These are phyloP conservation scores for Apodemia mormo DNA, from an alignment of 2,888 invertebrate species.

Conservation along the genomic window DNA sequence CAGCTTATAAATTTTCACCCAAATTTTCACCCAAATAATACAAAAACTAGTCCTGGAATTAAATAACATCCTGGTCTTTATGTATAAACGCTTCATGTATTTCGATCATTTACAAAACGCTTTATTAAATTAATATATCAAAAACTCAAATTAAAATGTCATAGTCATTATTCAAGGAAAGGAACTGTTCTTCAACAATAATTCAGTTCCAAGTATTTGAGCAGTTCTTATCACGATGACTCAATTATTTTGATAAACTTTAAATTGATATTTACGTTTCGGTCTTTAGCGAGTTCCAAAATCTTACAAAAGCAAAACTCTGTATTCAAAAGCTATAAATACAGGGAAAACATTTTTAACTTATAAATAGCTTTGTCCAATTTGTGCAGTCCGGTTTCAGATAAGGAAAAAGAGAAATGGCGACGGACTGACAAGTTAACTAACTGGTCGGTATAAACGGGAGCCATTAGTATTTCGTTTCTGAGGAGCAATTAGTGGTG, in stretches of 20 bases:
- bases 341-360: slow-evolving; percentile 3
- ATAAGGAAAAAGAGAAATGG: slow-evolving; percentile 17
- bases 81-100: too few species aligned
- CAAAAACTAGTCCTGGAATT: too few species aligned
- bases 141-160: neutral
- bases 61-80: too few species aligned
- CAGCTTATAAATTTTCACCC: too few species aligned
- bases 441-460: slow-evolving; percentile 33
- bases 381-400: slow-evolving; percentile 15
- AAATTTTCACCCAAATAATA: too few species aligned
- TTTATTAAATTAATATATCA: too few species aligned
- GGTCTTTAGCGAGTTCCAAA: neutral
- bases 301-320: neutral
- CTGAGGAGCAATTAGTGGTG: slow-evolving; percentile 33
- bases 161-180: neutral
- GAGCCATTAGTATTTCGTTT: slow-evolving; percentile 35
- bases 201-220: neutral
- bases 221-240: neutral
- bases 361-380: slow-evolving; percentile 21
- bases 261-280: slow-evolving; percentile 11
- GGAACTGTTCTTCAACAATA: neutral
- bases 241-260: slow-evolving; percentile 9
- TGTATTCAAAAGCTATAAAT: neutral
- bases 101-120: too few species aligned
- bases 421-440: slow-evolving; percentile 35